Conservation (phyloP, 2,797 vertebrate species). For the Okamejei kenojei region DNA sequence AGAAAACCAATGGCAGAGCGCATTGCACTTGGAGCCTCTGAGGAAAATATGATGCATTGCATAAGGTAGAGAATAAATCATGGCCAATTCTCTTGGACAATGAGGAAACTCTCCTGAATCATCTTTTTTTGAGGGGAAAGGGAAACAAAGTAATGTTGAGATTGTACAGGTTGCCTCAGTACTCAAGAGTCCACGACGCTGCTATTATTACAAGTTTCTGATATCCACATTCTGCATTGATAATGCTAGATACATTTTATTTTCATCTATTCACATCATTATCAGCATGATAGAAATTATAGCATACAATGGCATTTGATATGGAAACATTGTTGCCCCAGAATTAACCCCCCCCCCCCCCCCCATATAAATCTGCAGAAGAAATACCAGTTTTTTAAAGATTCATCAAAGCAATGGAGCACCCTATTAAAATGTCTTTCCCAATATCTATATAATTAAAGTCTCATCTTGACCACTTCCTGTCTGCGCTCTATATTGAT, state of each 20-base stretch:
- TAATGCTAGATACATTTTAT: not conserved
- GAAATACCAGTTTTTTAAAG: not conserved
- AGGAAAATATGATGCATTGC: conserved; percentile 56
- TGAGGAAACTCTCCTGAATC: conserved; percentile 59
- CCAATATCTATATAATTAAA: not conserved
- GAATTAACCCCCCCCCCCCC: not conserved
- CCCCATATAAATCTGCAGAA: not conserved
- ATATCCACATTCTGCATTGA: conserved; percentile 12
- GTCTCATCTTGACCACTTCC: no score
- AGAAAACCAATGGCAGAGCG: conserved; percentile 55
- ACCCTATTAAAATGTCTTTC: not conserved
- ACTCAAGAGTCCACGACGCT: conserved; percentile 42
- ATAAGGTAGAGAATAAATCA: conserved; percentile 61
- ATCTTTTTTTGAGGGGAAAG: conserved; percentile 61
- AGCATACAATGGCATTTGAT: not conserved
- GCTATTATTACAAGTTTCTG: conserved; percentile 42
- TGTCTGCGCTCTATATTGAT: no score
- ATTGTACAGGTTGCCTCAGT: conserved; percentile 45
- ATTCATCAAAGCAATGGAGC: not conserved
- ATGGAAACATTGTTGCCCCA: conserved; percentile 1
- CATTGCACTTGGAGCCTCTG: conserved; percentile 47
- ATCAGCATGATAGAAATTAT: conserved; percentile 10
- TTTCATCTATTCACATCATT: conserved; percentile 24
- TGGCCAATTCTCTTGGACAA: conserved; percentile 60
- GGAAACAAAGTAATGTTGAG: conserved; percentile 50